Evolutionary conservation across 2,888 invertebrate genomes (phyloP).

Genomic region (Agonopterix alstromeriana): DNA sequence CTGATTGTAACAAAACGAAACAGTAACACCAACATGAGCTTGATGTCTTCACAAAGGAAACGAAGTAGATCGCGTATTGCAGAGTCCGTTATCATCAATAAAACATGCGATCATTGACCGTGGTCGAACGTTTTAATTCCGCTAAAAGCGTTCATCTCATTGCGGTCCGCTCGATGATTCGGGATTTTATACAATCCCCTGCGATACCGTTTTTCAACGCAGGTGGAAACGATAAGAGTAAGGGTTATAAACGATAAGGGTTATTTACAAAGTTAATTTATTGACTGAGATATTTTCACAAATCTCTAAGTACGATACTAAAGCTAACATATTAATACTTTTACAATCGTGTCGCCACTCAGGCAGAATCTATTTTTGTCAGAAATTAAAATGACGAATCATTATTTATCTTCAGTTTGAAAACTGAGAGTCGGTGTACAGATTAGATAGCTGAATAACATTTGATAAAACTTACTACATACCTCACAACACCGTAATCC

Average conservation of each 20-base stretch:
- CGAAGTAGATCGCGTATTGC: background rate
- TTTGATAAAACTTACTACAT: no score
- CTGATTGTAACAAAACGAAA: no score
- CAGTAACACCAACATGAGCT: background rate
- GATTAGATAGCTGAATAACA: no score
- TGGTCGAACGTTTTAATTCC: conserved; percentile 55
- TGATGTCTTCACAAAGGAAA: background rate
- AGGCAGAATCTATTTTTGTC: no score
- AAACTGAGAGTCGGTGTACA: no score
- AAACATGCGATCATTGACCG: conserved; percentile 43
- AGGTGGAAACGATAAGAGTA: background rate
- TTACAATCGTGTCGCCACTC: no score
- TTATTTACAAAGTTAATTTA: background rate
- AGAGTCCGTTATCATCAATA: conserved; percentile 42
- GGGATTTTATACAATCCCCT: conserved; percentile 26
- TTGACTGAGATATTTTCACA: no score
- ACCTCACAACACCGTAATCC: no score
- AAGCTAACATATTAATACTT: no score
- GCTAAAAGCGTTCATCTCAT: conserved; percentile 68
- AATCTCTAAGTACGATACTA: background rate
- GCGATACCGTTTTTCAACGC: background rate
- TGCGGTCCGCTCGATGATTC: conserved; percentile 55
- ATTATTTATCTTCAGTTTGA: no score
- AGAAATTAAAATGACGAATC: no score
- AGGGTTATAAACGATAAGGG: no score